Conservation (phyloP, 2,797 vertebrate genomes). For the Scolopax rusticola region DNA sequence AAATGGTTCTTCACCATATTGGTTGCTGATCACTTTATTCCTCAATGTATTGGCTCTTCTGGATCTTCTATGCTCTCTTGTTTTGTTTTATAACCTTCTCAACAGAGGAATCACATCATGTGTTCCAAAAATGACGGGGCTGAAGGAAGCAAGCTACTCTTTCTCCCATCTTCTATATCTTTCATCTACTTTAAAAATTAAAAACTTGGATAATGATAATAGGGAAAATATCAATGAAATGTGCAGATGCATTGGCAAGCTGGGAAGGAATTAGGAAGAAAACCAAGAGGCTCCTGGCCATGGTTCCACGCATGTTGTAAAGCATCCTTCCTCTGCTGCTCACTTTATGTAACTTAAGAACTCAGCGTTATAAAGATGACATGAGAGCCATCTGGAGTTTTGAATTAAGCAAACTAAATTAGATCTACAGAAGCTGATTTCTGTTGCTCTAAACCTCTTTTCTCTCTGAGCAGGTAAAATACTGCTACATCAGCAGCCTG, state of each 20-base stretch:
- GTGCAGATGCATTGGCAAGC: not conserved
- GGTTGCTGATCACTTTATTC: not conserved
- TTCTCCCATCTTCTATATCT: not conserved
- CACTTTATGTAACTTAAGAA: not conserved
- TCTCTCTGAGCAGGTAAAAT: not conserved
- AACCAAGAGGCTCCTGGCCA: not conserved
- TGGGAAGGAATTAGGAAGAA: not conserved
- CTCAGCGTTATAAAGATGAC: not conserved
- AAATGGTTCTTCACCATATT: not conserved
- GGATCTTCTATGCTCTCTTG: not conserved
- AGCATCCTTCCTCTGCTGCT: not conserved
- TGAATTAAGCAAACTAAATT: slow-evolving; percentile 4
- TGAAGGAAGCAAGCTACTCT: not conserved
- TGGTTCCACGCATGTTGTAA: not conserved
- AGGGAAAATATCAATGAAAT: not conserved
- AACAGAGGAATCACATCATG: not conserved
- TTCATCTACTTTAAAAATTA: not conserved
- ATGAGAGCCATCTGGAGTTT: not conserved
- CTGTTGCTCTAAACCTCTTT: not conserved
- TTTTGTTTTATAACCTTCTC: not conserved
- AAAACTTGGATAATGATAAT: not conserved
- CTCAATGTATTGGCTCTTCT: not conserved
- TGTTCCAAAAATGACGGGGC: not conserved
- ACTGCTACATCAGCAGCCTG: not conserved
- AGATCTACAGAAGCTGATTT: not conserved